phyloP scores from a whole-genome alignment of 2,797 vertebrate genomes.

The Ara ararauna region DNA sequence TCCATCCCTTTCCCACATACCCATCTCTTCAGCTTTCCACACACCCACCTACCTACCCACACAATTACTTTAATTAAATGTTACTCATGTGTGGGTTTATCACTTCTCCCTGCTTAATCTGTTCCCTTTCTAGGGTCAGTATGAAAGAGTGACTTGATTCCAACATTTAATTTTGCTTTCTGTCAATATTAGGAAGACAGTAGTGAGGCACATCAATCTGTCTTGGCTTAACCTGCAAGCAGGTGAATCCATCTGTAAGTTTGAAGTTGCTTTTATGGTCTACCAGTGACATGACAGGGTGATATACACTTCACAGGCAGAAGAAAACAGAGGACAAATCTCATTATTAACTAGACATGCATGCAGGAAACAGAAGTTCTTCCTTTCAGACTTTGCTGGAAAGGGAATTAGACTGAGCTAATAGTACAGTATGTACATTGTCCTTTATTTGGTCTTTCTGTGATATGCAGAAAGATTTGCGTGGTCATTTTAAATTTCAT shows the following conservation, averaged over 20 bases:
- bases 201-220: neutral
- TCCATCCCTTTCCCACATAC: neutral
- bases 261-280: neutral
- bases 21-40: neutral
- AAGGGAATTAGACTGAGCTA: neutral
- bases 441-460: neutral
- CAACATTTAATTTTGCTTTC: neutral
- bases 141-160: neutral
- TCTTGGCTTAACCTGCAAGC: neutral
- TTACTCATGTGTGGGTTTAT: neutral
- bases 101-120: neutral
- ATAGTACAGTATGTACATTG: rapidly evolving
- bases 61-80: slow-evolving; percentile 36
- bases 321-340: neutral
- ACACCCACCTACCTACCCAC: neutral
- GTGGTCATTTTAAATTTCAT: neutral
- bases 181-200: neutral
- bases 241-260: neutral
- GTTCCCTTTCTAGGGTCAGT: neutral
- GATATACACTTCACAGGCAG: neutral
- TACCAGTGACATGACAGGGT: neutral
- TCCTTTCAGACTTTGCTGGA: neutral
- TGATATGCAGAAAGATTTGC: neutral
- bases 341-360: neutral
- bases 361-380: neutral